These are phyloP conservation scores for Apodemia hepburni DNA, from an alignment of 2,888 invertebrate genomes.

Conservation along the genomic window DNA sequence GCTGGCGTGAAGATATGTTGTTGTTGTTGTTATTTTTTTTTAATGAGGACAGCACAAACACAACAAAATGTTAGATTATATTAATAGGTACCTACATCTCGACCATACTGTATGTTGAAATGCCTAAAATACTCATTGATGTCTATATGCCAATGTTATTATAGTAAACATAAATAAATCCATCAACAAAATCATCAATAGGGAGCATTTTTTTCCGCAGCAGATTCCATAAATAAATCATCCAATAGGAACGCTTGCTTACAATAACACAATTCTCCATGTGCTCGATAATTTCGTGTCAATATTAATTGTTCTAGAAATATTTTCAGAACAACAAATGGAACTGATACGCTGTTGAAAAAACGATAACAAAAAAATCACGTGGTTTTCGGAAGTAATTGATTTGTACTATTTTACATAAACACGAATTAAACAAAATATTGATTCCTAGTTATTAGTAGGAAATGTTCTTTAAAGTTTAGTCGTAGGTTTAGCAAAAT, in stretches of 20 bases:
- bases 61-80: too few species aligned
- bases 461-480: too few species aligned
- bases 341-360: not conserved
- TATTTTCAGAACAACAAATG: not conserved
- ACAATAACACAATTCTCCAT: not conserved
- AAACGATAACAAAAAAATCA: not conserved
- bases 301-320: slow-evolving; percentile 7
- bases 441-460: too few species aligned
- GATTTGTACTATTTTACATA: not conserved
- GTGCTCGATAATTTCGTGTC: not conserved
- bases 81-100: too few species aligned
- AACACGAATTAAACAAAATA: too few species aligned
- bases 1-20: too few species aligned
- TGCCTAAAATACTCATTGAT: too few species aligned
- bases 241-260: slow-evolving; percentile 1
- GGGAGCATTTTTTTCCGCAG: slow-evolving; percentile 2
- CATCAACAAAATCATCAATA: not conserved
- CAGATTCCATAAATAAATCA: slow-evolving; percentile 8
- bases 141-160: not conserved
- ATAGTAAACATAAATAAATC: slow-evolving; percentile 6
- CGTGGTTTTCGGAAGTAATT: not conserved
- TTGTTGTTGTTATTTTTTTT: too few species aligned
- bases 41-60: too few species aligned
- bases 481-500: too few species aligned
- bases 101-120: too few species aligned